A percentile compares a stretch with the other conserved stretches of the same genome.
phyloP scores from a whole-genome alignment of 92 coral and sea anemone species.

The Pocillopora meandrina region DNA sequence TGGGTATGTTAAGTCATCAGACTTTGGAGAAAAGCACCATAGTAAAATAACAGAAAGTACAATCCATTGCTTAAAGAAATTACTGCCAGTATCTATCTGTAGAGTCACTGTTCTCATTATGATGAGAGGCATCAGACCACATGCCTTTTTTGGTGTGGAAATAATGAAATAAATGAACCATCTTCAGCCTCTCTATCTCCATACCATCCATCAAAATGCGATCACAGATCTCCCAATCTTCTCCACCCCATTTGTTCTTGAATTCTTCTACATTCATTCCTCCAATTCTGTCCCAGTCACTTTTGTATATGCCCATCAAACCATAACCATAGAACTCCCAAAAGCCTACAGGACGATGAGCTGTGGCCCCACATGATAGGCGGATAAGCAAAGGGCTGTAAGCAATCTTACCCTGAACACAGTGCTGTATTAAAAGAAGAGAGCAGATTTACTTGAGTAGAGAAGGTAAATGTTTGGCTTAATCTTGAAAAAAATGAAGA shows the following conservation, averaged over 20 bases:
- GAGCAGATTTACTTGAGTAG: neutral
- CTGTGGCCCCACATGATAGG: slow-evolving; percentile 72
- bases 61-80: neutral
- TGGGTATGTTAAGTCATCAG: too few relatives aligned
- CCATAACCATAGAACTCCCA: slow-evolving; percentile 92
- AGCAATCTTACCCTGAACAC: slow-evolving; percentile 61
- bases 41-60: too few relatives aligned
- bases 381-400: slow-evolving; percentile 77
- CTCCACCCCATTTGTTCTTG: slow-evolving; percentile 90
- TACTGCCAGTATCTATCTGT: neutral
- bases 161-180: slow-evolving; percentile 73
- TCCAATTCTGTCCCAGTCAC: slow-evolving; percentile 95
- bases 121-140: slow-evolving; percentile 59
- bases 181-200: slow-evolving; percentile 83
- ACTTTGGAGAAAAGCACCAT: too few relatives aligned
- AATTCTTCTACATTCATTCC: slow-evolving; percentile 88
- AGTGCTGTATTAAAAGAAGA: slow-evolving; percentile 58
- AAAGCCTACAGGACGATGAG: slow-evolving; percentile 59
- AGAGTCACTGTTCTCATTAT: neutral
- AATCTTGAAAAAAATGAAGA: too few relatives aligned
- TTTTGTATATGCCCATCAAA: slow-evolving; percentile 81
- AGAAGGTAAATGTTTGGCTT: too few relatives aligned
- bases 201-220: slow-evolving; percentile 77
- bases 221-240: slow-evolving; percentile 91
- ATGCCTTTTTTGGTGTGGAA: slow-evolving; percentile 84